A percentile compares a stretch with the other conserved stretches of the same genome.
phyloP scores from a whole-genome alignment of 2,888 invertebrate species.

The Heliconius ethilla region DNA sequence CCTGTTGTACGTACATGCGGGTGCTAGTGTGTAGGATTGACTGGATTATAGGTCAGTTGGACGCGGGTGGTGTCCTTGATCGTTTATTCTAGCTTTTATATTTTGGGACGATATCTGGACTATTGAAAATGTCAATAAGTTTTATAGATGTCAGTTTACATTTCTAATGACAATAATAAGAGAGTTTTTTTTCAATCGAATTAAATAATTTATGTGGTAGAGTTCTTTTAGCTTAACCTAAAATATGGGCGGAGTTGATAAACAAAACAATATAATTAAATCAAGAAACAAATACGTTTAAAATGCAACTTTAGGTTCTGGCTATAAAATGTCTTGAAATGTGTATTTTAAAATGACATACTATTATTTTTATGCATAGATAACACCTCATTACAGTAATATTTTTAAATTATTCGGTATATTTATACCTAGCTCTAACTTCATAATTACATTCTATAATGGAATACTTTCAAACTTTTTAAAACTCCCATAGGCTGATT shows the following conservation, averaged over 20 bases:
- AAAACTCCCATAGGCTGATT: no score
- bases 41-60: constrained; percentile 51
- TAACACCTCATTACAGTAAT: neutral
- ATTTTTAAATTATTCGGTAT: neutral
- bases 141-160: neutral
- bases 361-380: neutral
- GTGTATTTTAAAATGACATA: neutral
- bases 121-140: no score
- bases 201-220: neutral
- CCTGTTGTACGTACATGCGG: neutral
- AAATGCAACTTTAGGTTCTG: neutral
- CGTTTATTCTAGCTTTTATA: constrained; percentile 15
- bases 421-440: neutral
- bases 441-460: neutral
- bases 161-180: neutral
- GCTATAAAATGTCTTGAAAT: constrained; percentile 2
- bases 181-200: no score
- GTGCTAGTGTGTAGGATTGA: constrained; percentile 41
- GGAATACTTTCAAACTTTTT: neutral
- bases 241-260: neutral
- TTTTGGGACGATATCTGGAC: neutral
- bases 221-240: neutral
- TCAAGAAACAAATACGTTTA: neutral
- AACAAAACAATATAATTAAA: neutral
- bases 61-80: constrained; percentile 46